These are phyloP conservation scores for Apamea epomidion DNA, from an alignment of 2,888 invertebrate genomes.

Conservation along the genomic window DNA sequence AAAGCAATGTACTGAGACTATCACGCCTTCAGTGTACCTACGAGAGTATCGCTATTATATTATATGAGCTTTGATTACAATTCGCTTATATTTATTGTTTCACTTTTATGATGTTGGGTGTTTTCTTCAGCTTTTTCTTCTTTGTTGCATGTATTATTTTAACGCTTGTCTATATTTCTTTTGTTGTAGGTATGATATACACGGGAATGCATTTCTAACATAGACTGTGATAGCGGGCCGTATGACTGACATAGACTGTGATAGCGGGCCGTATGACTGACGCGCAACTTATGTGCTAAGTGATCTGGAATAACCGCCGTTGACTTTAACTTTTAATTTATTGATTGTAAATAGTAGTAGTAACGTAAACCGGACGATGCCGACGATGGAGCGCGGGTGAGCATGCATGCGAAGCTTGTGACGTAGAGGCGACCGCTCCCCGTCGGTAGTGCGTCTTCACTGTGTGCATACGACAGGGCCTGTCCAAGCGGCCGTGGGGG, in stretches of 20 bases:
- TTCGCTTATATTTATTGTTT: neutral
- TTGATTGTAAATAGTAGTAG: slow-evolving; percentile 79
- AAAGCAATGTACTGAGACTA: neutral
- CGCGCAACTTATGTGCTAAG: slow-evolving; percentile 81
- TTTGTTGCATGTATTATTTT: slow-evolving; percentile 82
- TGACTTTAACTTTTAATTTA: slow-evolving; percentile 79
- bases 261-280: slow-evolving; percentile 82
- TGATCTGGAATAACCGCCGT: slow-evolving; percentile 80
- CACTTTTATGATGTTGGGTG: slow-evolving; percentile 33
- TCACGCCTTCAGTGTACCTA: neutral
- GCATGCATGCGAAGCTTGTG: slow-evolving; percentile 85
- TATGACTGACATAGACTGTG: slow-evolving; percentile 85
- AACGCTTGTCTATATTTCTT: slow-evolving; percentile 87
- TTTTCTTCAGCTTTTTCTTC: slow-evolving; percentile 58
- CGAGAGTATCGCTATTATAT: neutral
- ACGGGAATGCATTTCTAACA: slow-evolving; percentile 86
- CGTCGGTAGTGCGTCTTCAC: slow-evolving; percentile 64
- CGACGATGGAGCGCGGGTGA: slow-evolving; percentile 74
- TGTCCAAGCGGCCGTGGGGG: slow-evolving; percentile 88
- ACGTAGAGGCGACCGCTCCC: slow-evolving; percentile 35
- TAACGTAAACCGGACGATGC: slow-evolving; percentile 68
- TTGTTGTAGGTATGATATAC: slow-evolving; percentile 89
- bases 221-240: slow-evolving; percentile 87
- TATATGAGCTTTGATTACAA: neutral
- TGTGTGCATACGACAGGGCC: slow-evolving; percentile 81